Evolutionary conservation across 64 coral and sea anemone genomes (phyloP), one percentile per base, ranked within the genome.

Genomic region (Hydrozoanthus tunicans): DNA sequence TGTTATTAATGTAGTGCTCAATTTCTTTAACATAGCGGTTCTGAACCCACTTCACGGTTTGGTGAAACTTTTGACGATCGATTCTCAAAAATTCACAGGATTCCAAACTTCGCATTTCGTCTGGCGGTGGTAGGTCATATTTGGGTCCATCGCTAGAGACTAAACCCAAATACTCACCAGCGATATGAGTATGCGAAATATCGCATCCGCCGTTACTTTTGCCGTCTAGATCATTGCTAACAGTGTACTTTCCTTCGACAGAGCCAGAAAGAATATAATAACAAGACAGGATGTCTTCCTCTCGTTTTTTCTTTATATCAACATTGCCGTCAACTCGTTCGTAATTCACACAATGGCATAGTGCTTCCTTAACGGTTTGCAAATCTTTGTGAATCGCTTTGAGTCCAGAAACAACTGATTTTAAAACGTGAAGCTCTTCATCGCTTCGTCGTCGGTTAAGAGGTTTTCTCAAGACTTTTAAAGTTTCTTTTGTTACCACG

Each of bases 241-340:
- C 93, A 0, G 73, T 64, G 78, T 99, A 99, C 9, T 75, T 93
- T 4, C 92, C 89, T 92, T 99, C 94, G 7, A 99, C 91, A 0
- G 97, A 99, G 2, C 97, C 97, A 62, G 72, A 94, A 4, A 99
- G 90, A 59, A 99, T 94, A 58, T 95, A 99, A 64, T 96, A 99
- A 79, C 97, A 99, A 51, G 97, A 99, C 12, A 99, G 60, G 56
- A 79, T 84, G 1, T 64, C 83, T 78, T 99, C 97, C 55, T 56
- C 89, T 9, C n/a, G 7, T 79, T 94, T 79, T 56, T 99, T 99
- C 58, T 52, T 79, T 52, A 99, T 78, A 66, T 85, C 77, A 10
- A 93, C 90, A 79, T 92, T 90, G 10, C 67, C 56, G 13, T 95
- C 94, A 43, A 96, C 79, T 90, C 77, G 91, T 78, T 99, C 91